These are phyloP conservation scores for Prunella himalayana DNA, from an alignment of 2,113 vertebrate species.

Conservation along the genomic window DNA sequence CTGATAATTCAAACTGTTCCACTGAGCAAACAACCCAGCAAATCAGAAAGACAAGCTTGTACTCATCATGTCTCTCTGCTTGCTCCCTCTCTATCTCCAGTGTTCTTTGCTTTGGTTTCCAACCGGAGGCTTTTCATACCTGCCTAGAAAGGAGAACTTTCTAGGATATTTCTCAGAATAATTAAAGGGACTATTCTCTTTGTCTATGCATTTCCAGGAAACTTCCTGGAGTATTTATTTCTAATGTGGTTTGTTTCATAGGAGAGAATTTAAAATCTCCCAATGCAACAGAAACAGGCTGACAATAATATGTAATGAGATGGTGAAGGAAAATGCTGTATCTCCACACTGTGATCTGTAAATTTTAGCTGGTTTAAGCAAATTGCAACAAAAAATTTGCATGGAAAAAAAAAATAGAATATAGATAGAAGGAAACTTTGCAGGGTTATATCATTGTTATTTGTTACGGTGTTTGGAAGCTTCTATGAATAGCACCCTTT, in stretches of 20 bases:
- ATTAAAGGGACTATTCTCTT: neutral
- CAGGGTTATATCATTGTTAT: neutral
- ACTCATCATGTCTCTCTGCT: neutral
- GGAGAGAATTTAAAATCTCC: neutral
- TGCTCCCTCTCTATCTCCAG: neutral
- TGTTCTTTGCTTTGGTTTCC: neutral
- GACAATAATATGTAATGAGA: neutral
- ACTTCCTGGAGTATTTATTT: neutral
- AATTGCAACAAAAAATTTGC: neutral
- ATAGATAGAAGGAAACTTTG: neutral
- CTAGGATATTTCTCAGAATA: neutral
- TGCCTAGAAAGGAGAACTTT: neutral
- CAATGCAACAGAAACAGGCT: neutral
- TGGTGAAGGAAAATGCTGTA: neutral
- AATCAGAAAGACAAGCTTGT: neutral
- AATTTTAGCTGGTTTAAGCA: neutral
- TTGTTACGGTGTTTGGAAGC: neutral
- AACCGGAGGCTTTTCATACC: neutral
- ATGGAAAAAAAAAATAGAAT: neutral
- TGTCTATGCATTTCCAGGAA: neutral
- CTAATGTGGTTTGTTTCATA: neutral
- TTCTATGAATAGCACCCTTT: neutral
- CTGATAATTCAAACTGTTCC: conserved; percentile 27
- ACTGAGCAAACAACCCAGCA: neutral
- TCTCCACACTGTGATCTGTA: neutral